A percentile compares a stretch with the other conserved stretches of the same genome.
These are phyloP conservation scores for Anhinga anhinga DNA, from an alignment of 2,113 vertebrate genomes.

Conservation along the genomic window DNA sequence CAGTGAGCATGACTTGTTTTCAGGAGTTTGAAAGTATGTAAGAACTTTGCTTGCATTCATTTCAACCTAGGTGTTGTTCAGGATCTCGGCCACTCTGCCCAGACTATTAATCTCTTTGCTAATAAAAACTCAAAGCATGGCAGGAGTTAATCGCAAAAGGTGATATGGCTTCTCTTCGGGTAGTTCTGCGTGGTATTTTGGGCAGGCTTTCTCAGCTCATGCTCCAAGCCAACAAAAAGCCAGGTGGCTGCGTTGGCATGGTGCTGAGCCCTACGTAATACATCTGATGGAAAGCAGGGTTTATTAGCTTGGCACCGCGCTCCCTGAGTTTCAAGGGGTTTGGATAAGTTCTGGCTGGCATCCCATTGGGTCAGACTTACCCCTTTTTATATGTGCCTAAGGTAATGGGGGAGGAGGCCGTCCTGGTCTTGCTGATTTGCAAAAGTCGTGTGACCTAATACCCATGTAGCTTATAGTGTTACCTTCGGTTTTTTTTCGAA, in stretches of 20 bases:
- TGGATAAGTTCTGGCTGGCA: slow-evolving; percentile 5
- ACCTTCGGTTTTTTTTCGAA: neutral
- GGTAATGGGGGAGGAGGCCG: neutral
- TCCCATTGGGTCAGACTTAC: neutral
- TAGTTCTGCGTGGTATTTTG: neutral
- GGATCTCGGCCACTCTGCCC: neutral
- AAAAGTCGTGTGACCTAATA: neutral
- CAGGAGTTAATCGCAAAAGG: neutral
- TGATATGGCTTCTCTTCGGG: neutral
- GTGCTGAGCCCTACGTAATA: neutral
- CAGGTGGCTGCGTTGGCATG: slow-evolving; percentile 9
- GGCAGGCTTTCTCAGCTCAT: neutral
- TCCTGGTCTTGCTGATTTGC: neutral
- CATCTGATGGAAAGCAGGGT: neutral
- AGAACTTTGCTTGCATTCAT: neutral
- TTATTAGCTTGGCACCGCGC: neutral
- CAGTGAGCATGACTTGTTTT: neutral
- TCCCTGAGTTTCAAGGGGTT: neutral
- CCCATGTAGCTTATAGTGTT: neutral
- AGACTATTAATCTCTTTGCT: neutral
- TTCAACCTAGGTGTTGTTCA: neutral
- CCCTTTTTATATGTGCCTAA: neutral
- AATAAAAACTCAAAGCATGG: neutral
- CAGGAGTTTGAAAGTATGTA: neutral
- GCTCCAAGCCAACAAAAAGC: neutral